Evolutionary conservation across 2,888 invertebrate species (phyloP), one percentile per base, ranked within the genome.

Genomic region (Platyscelio sp.): DNA sequence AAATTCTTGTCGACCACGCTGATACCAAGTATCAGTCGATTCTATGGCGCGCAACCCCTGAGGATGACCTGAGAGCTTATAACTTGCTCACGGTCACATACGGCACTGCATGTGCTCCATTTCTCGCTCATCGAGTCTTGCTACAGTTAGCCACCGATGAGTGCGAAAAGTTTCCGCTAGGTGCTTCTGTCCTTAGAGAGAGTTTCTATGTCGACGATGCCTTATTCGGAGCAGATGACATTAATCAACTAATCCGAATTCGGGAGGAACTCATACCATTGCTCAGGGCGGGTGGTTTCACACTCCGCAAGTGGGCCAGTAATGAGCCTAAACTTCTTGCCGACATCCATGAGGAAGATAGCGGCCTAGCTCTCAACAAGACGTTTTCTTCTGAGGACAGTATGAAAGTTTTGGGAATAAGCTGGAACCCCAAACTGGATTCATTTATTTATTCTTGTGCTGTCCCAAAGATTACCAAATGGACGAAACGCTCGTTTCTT

Each of bases 281-380:
- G 56, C n/a, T 56, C 29, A 56, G 0, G 18, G 56, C 27, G 11
- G 56, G 56, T 56, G 56, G 29, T 11, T 67, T 67, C 27, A 67
- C 46, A 1, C 27, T 67, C 1, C 67, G 18, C 26, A 67, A 67
- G n/a, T 67, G 67, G 67, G 67, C 49, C 67, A 26, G 49, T n/a
- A 67, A 67, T 26, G 20, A 26, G 7, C 26, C 65, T 40, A 13
- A 4, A 1, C 22, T 65, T 1, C 9, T 65, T 9, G 7, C 38
- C 15, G 65, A 65, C 15, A 65, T 65, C 22, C 43, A 22, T 26
- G 65, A 65, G 20, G 9, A 43, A n/a, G 46, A 65, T 15, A 24
- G 26, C 43, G 65, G 65, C 9, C 33, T 33, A 33, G 33, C 33
- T 5, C 33, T 33, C 33, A 33, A 33, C 9, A 33, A 33, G 33